These are phyloP conservation scores for Melanaphis sacchari DNA, from an alignment of 1,140 invertebrate species.

Conservation along the genomic window DNA sequence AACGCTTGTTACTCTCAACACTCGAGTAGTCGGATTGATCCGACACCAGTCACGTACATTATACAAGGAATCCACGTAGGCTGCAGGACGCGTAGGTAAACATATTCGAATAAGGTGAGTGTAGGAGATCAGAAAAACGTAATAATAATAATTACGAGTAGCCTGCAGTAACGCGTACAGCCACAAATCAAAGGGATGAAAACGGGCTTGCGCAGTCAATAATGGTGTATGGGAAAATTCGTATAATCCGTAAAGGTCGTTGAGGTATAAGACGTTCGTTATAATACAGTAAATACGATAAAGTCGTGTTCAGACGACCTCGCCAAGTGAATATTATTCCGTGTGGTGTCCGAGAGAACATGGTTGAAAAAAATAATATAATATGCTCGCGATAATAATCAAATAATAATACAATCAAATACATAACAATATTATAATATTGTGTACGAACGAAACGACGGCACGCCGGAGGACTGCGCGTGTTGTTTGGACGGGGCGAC, in stretches of 20 bases:
- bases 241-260: neutral
- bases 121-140: neutral
- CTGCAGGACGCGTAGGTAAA: neutral
- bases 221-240: neutral
- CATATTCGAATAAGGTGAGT: neutral
- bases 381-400: neutral
- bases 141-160: neutral
- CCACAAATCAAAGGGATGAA: neutral
- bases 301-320: neutral
- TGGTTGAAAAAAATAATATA: neutral
- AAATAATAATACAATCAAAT: neutral
- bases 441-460: neutral
- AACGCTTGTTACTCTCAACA: neutral
- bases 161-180: neutral
- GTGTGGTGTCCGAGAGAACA: neutral
- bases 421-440: neutral
- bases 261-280: neutral
- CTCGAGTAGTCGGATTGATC: neutral
- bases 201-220: no score
- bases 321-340: neutral
- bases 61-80: neutral
- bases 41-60: neutral
- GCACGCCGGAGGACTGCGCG: neutral
- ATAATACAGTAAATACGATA: neutral
- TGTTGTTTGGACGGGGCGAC: neutral